Conservation (phyloP, 30 jellyfish, hydroid and myxozoan species). For the Phacellophora camtschatica region DNA sequence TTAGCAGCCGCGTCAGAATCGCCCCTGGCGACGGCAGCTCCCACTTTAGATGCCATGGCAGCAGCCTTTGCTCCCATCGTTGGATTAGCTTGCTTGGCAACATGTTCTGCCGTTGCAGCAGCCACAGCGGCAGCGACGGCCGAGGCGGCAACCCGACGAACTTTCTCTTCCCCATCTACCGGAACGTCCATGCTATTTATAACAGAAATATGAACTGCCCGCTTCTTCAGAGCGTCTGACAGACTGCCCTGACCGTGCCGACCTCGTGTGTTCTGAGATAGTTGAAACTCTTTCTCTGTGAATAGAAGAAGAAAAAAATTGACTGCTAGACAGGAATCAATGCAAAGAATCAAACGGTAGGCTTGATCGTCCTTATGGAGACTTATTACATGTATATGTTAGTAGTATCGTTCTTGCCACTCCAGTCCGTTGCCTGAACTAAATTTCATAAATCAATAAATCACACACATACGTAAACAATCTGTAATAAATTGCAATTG, state of each 20-base stretch:
- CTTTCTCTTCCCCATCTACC: constrained; percentile 74
- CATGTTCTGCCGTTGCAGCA: constrained; percentile 95
- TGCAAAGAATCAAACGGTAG: too few relatives aligned
- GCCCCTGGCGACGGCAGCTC: constrained; percentile 97
- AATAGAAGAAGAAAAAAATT: not conserved
- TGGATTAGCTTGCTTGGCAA: constrained; percentile 95
- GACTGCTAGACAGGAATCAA: not conserved
- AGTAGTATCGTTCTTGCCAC: too few relatives aligned
- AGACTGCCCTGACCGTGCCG: constrained; percentile 4
- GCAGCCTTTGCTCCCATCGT: constrained; percentile 99
- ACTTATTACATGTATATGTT: too few relatives aligned
- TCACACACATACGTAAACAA: too few relatives aligned
- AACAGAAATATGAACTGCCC: constrained; percentile 82
- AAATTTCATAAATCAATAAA: too few relatives aligned
- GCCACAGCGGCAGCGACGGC: constrained; percentile 99
- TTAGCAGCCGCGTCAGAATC: constrained; percentile 96
- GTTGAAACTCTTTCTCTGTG: constrained; percentile 43
- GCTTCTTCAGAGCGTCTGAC: constrained; percentile 66
- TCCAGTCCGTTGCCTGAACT: too few relatives aligned
- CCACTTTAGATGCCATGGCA: constrained; percentile 98
- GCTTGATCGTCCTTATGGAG: too few relatives aligned
- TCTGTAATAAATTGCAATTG: too few relatives aligned
- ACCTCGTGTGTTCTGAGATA: constrained; percentile 15
- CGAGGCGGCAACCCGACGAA: constrained; percentile 79
- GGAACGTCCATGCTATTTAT: constrained; percentile 55